A percentile compares a stretch with the other conserved stretches of the same genome.
These are phyloP conservation scores for Tympanuchus pallidicinctus DNA, from an alignment of 2,113 vertebrate species.

Conservation along the genomic window DNA sequence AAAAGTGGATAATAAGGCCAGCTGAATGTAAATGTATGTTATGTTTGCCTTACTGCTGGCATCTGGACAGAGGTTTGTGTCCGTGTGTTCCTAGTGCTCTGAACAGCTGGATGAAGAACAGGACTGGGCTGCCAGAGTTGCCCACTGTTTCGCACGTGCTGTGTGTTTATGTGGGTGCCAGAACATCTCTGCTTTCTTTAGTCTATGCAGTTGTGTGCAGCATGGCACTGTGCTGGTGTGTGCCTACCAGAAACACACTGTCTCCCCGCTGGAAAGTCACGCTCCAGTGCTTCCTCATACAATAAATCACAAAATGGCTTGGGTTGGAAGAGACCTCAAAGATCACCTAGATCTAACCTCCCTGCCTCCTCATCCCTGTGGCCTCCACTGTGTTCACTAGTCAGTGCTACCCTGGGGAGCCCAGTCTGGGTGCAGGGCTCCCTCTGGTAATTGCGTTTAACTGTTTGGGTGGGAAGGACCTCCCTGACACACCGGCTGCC, in stretches of 20 bases:
- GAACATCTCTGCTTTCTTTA: not conserved
- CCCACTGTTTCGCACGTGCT: not conserved
- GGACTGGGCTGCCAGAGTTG: not conserved
- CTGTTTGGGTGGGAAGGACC: not conserved
- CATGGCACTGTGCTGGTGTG: not conserved
- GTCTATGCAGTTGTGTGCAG: not conserved
- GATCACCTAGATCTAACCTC: too few relatives aligned
- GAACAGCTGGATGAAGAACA: not conserved
- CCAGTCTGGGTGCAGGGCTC: not conserved
- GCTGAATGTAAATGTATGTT: not conserved
- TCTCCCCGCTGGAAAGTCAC: not conserved
- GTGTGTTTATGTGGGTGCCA: not conserved
- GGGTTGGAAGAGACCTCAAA: too few relatives aligned
- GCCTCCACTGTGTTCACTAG: not conserved
- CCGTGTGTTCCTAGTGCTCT: not conserved
- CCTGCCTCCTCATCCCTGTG: not conserved
- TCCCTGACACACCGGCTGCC: not conserved
- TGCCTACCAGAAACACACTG: not conserved
- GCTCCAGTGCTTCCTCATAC: not conserved
- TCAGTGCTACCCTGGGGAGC: not conserved
- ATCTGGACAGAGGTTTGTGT: too few relatives aligned
- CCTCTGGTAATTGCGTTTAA: not conserved
- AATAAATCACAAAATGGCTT: too few relatives aligned
- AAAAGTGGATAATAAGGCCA: not conserved
- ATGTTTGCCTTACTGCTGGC: too few relatives aligned